Evolutionary conservation across 2,888 invertebrate species (phyloP).

Genomic region (Carterocephalus palaemon): DNA sequence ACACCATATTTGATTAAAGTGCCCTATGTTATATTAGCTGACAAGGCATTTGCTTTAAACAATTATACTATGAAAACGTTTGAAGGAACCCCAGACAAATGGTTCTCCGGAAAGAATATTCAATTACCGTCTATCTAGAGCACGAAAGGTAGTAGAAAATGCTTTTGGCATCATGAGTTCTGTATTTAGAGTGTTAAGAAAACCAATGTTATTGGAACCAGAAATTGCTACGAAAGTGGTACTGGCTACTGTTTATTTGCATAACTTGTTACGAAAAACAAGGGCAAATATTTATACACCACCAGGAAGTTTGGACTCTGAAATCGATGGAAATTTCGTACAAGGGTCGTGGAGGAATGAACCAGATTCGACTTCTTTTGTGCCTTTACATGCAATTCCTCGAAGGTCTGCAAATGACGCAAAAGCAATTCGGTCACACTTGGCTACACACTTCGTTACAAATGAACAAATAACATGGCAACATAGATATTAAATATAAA

Average conservation of each 20-base stretch:
- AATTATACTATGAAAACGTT: conserved; percentile 35
- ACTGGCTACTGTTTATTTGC: conserved; percentile 23
- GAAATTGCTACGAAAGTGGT: conserved; percentile 24
- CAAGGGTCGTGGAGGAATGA: conserved; percentile 34
- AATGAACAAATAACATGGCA: conserved; percentile 34
- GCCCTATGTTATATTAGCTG: conserved; percentile 33
- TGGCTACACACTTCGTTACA: conserved; percentile 32
- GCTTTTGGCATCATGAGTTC: conserved; percentile 32
- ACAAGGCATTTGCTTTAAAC: conserved; percentile 33
- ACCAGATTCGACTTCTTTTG: conserved; percentile 25
- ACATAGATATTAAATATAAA: conserved; percentile 28
- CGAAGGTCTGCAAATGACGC: conserved; percentile 30
- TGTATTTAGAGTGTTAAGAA: conserved; percentile 24
- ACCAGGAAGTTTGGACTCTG: conserved; percentile 4
- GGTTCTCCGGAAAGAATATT: conserved; percentile 34
- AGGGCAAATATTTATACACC: conserved; percentile 2
- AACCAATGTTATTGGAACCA: conserved; percentile 26
- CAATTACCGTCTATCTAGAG: conserved; percentile 37
- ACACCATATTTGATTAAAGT: conserved; percentile 35
- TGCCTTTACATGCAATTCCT: conserved; percentile 29
- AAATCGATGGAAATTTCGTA: conserved; percentile 11
- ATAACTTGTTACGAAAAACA: conserved; percentile 19
- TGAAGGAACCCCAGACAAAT: conserved; percentile 28
- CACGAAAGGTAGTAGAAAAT: conserved; percentile 38
- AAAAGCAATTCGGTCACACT: conserved; percentile 32